Conservation (phyloP, 1,140 invertebrate genomes). For the Drepana arcuata region DNA sequence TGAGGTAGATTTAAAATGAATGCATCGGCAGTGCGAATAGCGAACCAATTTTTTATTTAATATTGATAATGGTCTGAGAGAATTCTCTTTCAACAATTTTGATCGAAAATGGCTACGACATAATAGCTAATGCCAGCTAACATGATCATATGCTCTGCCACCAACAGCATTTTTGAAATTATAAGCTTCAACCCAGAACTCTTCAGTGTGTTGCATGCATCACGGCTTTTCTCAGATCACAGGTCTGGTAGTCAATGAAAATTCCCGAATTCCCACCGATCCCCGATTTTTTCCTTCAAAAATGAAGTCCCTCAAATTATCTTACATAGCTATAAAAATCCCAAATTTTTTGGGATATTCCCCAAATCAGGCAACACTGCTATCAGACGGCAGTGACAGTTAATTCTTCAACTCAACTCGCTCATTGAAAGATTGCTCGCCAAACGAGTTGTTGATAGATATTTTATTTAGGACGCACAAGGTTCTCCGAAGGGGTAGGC, state of each 20-base stretch:
- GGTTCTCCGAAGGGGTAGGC: too few relatives aligned
- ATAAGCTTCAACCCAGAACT: background rate
- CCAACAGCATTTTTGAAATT: background rate
- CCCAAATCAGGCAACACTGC: too few relatives aligned
- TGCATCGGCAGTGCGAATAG: background rate
- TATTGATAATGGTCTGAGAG: slow-evolving; percentile 7
- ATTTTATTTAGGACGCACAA: too few relatives aligned
- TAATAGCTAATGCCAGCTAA: background rate
- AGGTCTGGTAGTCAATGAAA: too few relatives aligned
- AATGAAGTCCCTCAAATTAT: too few relatives aligned
- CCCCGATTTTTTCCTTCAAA: background rate
- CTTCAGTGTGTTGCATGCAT: slow-evolving; percentile 1
- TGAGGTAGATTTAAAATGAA: slow-evolving; percentile 1
- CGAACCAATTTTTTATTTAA: background rate
- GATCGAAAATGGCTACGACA: background rate
- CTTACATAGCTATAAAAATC: too few relatives aligned
- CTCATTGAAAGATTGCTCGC: too few relatives aligned
- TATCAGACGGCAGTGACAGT: too few relatives aligned
- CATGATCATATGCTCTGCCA: background rate
- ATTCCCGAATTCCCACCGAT: background rate
- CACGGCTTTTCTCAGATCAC: too few relatives aligned
- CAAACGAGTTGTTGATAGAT: too few relatives aligned
- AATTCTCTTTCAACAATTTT: background rate
- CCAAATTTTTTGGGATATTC: too few relatives aligned
- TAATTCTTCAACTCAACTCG: too few relatives aligned